Base-by-base conservation (phyloP, 2,888 invertebrate species). In the Pristionchus entomophagus region DNA sequence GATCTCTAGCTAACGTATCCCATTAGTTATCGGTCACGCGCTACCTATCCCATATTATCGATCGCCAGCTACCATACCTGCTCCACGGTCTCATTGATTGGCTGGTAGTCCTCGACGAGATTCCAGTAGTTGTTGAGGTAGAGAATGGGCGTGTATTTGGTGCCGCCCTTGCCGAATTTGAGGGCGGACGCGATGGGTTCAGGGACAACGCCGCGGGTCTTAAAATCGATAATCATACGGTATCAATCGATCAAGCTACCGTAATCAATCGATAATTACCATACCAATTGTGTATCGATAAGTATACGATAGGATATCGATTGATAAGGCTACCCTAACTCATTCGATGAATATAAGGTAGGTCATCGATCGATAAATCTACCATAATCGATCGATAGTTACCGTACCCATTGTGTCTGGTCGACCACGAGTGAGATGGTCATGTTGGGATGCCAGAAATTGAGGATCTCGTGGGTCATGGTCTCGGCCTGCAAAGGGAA, bases 51-150 rank as follows among this genome's bases (percentile, higher is more conserved):
- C 26, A 17, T 19, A 65, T 10, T 17, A 29, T 29, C 41, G 69
- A 22, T 29, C 19, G 56, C 8, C 8, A 19, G 4, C 69, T 73
- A 73, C 41, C 73, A 26, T 73, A 73, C 73, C 84, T 85, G 77
- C 35, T 89, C 95, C 14, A 96, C 96, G 0, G 97, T 96, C 84
- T 96, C 95, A 94, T 98, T 98, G 86, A 99, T 96, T 0, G 97
- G 97, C 87, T 96, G 95, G 45, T 90, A 91, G 49, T 91, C 91
- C 38, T 98, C 99, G 94, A 97, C 96, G 95, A 99, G 96, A 94
- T 99, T 99, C 99, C 99, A 99, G 94, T 98, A 99, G 92, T 98
- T 98, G 95, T 99, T 99, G 87, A 97, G 95, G 94, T 96, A 99
- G 73, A 99, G 95, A 69, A 98, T 96, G 6, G 99, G 99, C 92